Percentiles rank a stretch among this genome's conserved stretches.
Conservation (phyloP, 2,888 invertebrate genomes). For the Trachelus tabidus region DNA sequence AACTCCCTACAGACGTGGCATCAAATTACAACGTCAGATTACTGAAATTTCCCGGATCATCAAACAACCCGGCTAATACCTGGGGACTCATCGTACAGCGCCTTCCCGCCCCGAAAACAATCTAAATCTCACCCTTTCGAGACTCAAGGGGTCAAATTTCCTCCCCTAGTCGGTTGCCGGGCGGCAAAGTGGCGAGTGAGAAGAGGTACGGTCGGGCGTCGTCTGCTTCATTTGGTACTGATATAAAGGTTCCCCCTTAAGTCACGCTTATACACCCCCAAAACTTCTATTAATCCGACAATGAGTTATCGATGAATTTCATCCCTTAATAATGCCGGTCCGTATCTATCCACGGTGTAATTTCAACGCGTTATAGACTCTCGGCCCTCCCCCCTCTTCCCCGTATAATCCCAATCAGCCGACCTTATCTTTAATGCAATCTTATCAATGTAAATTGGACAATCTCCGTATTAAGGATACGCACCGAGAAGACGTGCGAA, state of each 20-base stretch:
- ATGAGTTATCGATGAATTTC: slow-evolving; percentile 2
- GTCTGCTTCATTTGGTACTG: neutral
- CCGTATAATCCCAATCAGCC: neutral
- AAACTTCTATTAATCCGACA: slow-evolving; percentile 1
- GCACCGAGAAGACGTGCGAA: neutral
- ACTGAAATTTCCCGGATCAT: slow-evolving; percentile 42
- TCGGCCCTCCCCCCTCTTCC: too few relatives aligned
- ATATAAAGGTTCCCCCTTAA: slow-evolving; percentile 3
- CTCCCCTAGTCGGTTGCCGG: neutral
- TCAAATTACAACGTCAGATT: slow-evolving; percentile 7
- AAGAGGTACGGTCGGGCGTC: neutral
- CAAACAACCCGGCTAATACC: slow-evolving; percentile 43
- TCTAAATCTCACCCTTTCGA: slow-evolving; percentile 39
- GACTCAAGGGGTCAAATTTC: slow-evolving; percentile 8
- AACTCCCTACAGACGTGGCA: slow-evolving; percentile 3
- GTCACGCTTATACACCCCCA: neutral
- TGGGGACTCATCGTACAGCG: slow-evolving; percentile 3
- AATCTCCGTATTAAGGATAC: neutral
- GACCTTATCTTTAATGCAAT: neutral
- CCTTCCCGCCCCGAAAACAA: slow-evolving; percentile 34
- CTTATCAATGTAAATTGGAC: neutral
- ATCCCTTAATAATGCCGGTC: neutral
- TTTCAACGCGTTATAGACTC: neutral
- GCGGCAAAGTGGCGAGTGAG: neutral
- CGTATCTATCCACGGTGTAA: neutral